These are phyloP conservation scores for Octodon degus DNA, from an alignment of 2,113 vertebrate species.

Conservation along the genomic window DNA sequence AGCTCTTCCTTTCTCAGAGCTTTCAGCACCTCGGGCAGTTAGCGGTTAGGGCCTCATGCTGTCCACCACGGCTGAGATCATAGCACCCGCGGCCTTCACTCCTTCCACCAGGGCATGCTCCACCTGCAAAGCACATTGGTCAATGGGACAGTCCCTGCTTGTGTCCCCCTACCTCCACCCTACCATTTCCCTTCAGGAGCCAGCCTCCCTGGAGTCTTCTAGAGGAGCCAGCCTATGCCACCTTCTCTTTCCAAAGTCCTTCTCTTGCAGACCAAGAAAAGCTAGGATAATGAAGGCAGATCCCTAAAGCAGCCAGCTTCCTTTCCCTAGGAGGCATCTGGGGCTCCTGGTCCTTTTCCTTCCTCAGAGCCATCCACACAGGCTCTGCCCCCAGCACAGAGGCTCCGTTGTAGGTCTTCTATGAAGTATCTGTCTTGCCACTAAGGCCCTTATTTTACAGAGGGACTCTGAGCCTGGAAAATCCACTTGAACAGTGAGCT, in stretches of 20 bases:
- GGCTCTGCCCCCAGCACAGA: neutral
- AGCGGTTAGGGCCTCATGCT: constrained; percentile 52
- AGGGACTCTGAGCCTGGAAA: neutral
- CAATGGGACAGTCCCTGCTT: neutral
- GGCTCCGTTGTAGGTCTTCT: neutral
- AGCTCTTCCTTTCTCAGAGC: neutral
- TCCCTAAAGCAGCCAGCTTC: neutral
- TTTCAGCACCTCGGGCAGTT: neutral
- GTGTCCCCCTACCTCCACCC: rapidly evolving
- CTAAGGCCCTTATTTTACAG: neutral
- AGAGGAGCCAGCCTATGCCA: no score
- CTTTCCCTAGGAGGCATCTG: neutral
- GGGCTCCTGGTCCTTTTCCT: neutral
- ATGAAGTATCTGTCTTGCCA: neutral
- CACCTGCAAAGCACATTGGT: constrained; percentile 61
- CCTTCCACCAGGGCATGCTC: constrained; percentile 68
- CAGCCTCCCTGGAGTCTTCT: neutral
- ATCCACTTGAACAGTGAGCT: neutral
- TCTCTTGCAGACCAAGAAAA: neutral
- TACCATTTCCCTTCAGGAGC: neutral
- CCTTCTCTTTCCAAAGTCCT: neutral
- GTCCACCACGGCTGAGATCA: constrained; percentile 47
- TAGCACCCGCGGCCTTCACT: neutral
- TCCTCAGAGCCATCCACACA: neutral
- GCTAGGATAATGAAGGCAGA: neutral